phyloP scores from a whole-genome alignment of 2,797 vertebrate species.

The Sebastes wilsoni region DNA sequence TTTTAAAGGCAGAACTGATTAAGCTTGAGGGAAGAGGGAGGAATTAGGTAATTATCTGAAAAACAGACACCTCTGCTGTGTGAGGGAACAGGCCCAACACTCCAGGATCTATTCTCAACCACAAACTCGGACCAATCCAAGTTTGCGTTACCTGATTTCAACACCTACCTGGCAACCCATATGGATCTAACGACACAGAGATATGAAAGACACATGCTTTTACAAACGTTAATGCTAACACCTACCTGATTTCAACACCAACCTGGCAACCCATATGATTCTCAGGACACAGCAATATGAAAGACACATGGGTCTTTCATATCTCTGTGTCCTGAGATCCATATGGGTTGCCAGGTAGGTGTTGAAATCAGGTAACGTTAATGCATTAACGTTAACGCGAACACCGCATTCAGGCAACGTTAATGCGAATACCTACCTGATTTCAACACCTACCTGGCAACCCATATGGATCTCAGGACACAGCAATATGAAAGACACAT shows the following conservation, averaged over 20 bases:
- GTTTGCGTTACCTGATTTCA: conserved; percentile 22
- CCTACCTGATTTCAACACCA: too few species aligned
- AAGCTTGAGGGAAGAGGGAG: conserved; percentile 60
- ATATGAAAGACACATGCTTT: background rate
- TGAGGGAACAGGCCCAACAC: conserved; percentile 41
- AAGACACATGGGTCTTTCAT: too few species aligned
- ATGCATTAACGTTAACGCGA: too few species aligned
- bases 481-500: too few species aligned
- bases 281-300: too few species aligned
- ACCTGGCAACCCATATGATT: too few species aligned
- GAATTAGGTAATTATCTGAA: conserved; percentile 72
- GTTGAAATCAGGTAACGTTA: accelerated
- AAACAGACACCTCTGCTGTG: conserved; percentile 53
- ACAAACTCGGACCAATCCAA: conserved; percentile 33
- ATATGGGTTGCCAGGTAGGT: too few species aligned
- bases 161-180: conserved; percentile 48
- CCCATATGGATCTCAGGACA: too few species aligned
- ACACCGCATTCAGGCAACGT: background rate
- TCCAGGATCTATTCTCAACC: conserved; percentile 19
- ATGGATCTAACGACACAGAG: conserved; percentile 16
- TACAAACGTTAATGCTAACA: too few species aligned
- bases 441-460: too few species aligned
- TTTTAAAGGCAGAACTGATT: conserved; percentile 73
- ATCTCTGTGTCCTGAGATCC: too few species aligned
- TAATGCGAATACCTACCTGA: conserved; percentile 15